These are phyloP conservation scores for Oncorhynchus masou DNA, from an alignment of 2,113 vertebrate species.

Conservation along the genomic window DNA sequence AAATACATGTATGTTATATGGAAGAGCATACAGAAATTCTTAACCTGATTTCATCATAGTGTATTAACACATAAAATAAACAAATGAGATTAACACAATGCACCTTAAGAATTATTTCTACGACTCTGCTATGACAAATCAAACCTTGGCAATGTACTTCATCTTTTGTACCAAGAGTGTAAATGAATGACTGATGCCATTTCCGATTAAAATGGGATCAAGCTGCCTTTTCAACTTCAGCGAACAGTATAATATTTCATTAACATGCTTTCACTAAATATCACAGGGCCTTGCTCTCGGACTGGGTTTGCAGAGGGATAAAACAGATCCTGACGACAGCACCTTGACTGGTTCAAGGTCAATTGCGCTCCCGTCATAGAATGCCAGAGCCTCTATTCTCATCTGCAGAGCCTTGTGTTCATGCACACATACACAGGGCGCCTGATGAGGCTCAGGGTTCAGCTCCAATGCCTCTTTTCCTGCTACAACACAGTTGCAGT, in stretches of 20 bases:
- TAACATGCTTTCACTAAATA: background rate
- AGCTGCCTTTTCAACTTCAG: background rate
- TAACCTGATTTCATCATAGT: background rate
- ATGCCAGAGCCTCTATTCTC: background rate
- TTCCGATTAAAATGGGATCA: background rate
- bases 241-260: slow-evolving; percentile 3
- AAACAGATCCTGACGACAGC: background rate
- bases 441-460: too few relatives aligned
- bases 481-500: background rate
- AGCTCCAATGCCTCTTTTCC: background rate
- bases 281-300: background rate
- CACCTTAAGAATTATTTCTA: too few relatives aligned
- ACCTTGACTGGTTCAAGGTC: too few relatives aligned
- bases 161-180: too few relatives aligned
- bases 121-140: too few relatives aligned
- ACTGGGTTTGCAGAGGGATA: background rate
- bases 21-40: background rate
- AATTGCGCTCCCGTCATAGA: background rate
- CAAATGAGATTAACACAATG: too few relatives aligned
- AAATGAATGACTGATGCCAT: background rate
- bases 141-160: too few relatives aligned
- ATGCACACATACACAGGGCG: too few relatives aligned
- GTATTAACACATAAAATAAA: background rate
- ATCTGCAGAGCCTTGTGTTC: too few relatives aligned
- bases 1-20: background rate